A percentile compares a stretch with the other conserved stretches of the same genome.
phyloP scores from a whole-genome alignment of 2,888 invertebrate species.

The Papilio demoleus region DNA sequence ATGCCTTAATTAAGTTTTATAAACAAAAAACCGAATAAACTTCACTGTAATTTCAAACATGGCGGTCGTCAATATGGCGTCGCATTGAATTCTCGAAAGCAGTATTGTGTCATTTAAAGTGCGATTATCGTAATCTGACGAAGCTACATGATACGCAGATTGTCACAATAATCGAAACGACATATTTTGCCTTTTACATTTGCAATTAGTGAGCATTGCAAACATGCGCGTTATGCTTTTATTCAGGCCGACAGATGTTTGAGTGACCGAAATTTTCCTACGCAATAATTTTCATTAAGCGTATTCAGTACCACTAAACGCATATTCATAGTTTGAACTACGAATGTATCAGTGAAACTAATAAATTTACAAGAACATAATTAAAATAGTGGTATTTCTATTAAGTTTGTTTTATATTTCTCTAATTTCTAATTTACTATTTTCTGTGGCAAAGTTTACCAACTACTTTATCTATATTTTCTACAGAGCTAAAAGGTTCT shows the following conservation, averaged over 20 bases:
- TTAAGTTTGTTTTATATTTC: too few species aligned
- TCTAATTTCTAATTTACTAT: too few species aligned
- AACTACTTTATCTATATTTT: too few species aligned
- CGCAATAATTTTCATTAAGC: too few species aligned
- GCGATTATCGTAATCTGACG: slow-evolving; percentile 34
- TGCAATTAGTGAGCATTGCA: slow-evolving; percentile 16
- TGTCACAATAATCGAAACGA: slow-evolving; percentile 6
- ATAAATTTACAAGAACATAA: too few species aligned
- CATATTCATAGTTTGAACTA: too few species aligned
- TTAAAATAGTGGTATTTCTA: too few species aligned
- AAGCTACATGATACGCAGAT: slow-evolving; percentile 29
- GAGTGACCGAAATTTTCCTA: background rate
- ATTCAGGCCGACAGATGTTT: background rate
- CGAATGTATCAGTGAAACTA: too few species aligned
- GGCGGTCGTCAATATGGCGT: slow-evolving; percentile 17
- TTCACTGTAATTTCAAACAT: background rate
- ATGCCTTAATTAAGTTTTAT: background rate
- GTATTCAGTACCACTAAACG: too few species aligned
- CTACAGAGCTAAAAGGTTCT: too few species aligned
- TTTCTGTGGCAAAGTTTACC: too few species aligned
- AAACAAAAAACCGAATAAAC: background rate
- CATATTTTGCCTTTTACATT: slow-evolving; percentile 29
- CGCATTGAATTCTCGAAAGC: slow-evolving; percentile 40
- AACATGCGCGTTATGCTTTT: background rate
- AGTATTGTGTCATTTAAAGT: slow-evolving; percentile 30